These are phyloP conservation scores for Rousettus madagascariensis DNA, from an alignment of 2,797 vertebrate species.

Conservation along the genomic window DNA sequence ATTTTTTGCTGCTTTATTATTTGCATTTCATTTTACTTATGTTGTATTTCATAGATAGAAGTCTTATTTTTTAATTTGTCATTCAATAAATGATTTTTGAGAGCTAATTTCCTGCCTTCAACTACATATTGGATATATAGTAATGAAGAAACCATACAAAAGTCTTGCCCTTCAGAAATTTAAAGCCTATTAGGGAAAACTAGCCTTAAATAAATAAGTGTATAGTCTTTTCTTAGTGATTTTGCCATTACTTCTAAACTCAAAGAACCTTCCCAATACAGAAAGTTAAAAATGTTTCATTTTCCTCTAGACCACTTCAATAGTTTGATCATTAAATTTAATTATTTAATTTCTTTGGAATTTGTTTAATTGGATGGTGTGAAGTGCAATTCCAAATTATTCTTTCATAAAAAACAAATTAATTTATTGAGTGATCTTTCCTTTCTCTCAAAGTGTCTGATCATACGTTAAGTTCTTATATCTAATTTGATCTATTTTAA, in stretches of 20 bases:
- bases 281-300: slow-evolving; percentile 8
- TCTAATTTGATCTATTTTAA: background rate
- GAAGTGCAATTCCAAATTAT: background rate
- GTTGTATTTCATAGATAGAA: background rate
- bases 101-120: background rate
- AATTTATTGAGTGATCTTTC: background rate
- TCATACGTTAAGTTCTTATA: background rate
- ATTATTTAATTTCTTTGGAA: slow-evolving; percentile 1
- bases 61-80: slow-evolving; percentile 17
- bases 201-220: background rate
- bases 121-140: background rate
- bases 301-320: background rate
- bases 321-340: slow-evolving; percentile 19
- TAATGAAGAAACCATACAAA: background rate
- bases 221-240: background rate
- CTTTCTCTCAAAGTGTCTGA: background rate
- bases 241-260: background rate
- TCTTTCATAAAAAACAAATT: slow-evolving; percentile 19
- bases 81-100: slow-evolving; percentile 22
- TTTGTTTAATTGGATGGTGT: slow-evolving; percentile 7
- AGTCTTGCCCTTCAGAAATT: background rate
- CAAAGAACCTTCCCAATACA: background rate
- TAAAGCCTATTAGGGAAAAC: background rate
- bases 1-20: slow-evolving; percentile 1
- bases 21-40: slow-evolving; percentile 4